Evolutionary conservation across 2,797 vertebrate species (phyloP), one percentile per base, ranked within the genome.

Genomic region (Sebastes vulpes): DNA sequence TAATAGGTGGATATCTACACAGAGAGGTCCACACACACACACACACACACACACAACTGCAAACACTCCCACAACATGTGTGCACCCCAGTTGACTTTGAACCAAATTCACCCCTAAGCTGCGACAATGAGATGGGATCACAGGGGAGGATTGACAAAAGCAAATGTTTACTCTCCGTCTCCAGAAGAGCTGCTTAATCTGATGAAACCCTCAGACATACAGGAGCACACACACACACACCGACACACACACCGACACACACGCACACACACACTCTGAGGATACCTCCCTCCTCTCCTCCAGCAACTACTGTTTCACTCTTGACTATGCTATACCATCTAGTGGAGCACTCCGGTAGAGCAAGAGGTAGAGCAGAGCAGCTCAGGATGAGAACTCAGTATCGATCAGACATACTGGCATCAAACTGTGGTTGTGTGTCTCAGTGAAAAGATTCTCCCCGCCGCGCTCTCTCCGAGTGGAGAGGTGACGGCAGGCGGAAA

Each of bases 241-340:
- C 23, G 21, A 52, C 53, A 59, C 9, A 57, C 35, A 31, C 38
- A 29, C 54, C 4, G 4, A 58, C 25, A 31, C 35, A 31, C 38
- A 46, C 54, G 46, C 50, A 48, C 32, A 53, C 38, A 48, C 23
- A 53, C 58, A 32, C 23, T 10, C 16, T 48, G 1, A 14, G 1
- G 65, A 14, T 25, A 20, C 12, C 42, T 42, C 9, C 32, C 64
- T 60, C 67, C 53, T 25, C 56, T 75, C 54, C 53, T 61, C 23
- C 14, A 52, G 32, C 60, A 53, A 70, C 56, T 12, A 2, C 74
- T n/a, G 31, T 54, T 86, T 83, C 87, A 89, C 92, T 94, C 86
- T 59, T 90, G 90, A 92, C 91, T 90, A 89, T 86, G 79, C 61
- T 91, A 3, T 89, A 88, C 96, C 95, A 96, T 95, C 96, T 96